Conservation (phyloP, 2,113 vertebrate species). For the Casuarius casuarius region DNA sequence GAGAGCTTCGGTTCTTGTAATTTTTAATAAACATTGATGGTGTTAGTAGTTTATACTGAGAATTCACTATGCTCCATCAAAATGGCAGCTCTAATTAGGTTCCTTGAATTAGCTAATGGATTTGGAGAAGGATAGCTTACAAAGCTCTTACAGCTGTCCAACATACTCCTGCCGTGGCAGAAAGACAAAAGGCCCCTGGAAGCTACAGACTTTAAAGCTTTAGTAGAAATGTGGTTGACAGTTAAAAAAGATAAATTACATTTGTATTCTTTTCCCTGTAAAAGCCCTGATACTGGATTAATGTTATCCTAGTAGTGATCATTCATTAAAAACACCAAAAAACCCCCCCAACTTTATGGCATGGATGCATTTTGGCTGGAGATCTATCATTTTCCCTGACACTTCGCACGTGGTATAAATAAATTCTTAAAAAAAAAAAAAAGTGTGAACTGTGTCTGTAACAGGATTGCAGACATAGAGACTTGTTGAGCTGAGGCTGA, state of each 20-base stretch:
- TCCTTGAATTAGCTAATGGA: conserved; percentile 96
- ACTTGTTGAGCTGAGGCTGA: neutral
- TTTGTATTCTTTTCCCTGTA: conserved; percentile 78
- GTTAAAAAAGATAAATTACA: conserved; percentile 81
- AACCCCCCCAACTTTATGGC: conserved; percentile 47
- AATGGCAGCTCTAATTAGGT: conserved; percentile 96
- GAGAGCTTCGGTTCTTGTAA: conserved; percentile 78
- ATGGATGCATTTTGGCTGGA: conserved; percentile 71
- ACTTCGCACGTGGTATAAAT: conserved; percentile 57
- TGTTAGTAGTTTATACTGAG: conserved; percentile 89
- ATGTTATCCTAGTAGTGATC: conserved; percentile 75
- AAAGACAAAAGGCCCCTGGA: conserved; percentile 83
- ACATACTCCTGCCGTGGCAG: conserved; percentile 80
- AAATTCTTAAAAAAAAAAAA: neutral
- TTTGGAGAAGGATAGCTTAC: conserved; percentile 85
- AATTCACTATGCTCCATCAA: conserved; percentile 89
- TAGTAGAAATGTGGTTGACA: conserved; percentile 81
- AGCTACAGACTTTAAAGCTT: conserved; percentile 80
- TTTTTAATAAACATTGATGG: conserved; percentile 97
- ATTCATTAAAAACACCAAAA: conserved; percentile 70
- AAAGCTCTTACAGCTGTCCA: conserved; percentile 87
- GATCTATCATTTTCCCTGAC: conserved; percentile 52
- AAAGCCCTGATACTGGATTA: conserved; percentile 77
- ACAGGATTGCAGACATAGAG: conserved; percentile 5
- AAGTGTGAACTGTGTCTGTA: neutral